A percentile compares a stretch with the other conserved stretches of the same genome.
Evolutionary conservation across 1,140 invertebrate species (phyloP).

Genomic region (Maconellicoccus hirsutus): DNA sequence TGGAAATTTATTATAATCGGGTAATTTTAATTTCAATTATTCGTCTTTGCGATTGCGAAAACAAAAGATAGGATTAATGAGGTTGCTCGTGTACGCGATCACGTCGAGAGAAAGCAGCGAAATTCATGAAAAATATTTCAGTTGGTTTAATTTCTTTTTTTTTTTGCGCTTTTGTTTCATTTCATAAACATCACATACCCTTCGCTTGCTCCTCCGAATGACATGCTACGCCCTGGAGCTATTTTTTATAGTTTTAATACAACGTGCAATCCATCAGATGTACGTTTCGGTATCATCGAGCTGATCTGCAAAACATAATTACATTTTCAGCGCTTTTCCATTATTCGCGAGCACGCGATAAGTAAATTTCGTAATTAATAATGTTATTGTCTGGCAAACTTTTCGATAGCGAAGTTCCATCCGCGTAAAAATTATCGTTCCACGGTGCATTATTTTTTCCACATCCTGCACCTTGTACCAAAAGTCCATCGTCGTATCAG

Average conservation of each 20-base stretch:
- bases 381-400: neutral
- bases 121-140: neutral
- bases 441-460: neutral
- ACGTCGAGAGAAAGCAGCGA: neutral
- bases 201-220: too few species aligned
- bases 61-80: neutral
- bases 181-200: too few species aligned
- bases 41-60: neutral
- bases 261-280: neutral
- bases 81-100: neutral
- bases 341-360: neutral
- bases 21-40: neutral
- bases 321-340: neutral
- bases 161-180: neutral
- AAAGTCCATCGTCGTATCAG: too few species aligned
- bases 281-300: neutral
- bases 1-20: neutral
- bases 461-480: too few species aligned
- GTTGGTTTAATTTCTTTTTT: neutral
- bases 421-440: neutral
- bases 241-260: neutral
- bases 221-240: too few species aligned
- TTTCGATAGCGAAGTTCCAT: neutral
- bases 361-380: conserved; percentile 10
- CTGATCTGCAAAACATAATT: neutral